Evolutionary conservation across 64 coral and sea anemone genomes (phyloP).

Genomic region (Orbicella faveolata): DNA sequence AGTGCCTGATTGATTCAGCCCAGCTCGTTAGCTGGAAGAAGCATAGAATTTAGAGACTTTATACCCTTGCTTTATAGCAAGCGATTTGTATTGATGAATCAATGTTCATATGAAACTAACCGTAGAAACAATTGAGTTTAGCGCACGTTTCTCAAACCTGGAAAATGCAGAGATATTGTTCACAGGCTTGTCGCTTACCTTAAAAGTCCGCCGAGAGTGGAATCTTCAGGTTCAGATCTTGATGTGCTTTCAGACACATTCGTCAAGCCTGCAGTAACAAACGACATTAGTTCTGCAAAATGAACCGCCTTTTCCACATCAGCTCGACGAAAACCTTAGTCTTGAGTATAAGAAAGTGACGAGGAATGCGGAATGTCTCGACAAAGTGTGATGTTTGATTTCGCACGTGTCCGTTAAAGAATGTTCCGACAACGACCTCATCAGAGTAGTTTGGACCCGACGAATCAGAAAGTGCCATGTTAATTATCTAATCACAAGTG

Average conservation of each 20-base stretch:
- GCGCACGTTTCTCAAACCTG: too few species aligned
- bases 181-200: not conserved
- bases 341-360: not conserved
- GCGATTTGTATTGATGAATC: too few species aligned
- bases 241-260: not conserved
- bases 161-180: not conserved
- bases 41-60: too few species aligned
- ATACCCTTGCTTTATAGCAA: too few species aligned
- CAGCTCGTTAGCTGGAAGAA: too few species aligned
- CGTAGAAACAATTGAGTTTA: too few species aligned
- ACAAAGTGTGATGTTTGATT: not conserved
- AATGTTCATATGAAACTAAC: too few species aligned
- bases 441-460: not conserved
- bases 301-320: not conserved
- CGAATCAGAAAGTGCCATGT: constrained; percentile 18
- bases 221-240: constrained; percentile 1
- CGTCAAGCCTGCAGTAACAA: not conserved
- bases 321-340: not conserved
- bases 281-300: constrained; percentile 1
- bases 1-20: too few species aligned
- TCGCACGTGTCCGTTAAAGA: not conserved
- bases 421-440: not conserved
- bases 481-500: not conserved
- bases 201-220: not conserved
- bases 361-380: not conserved